Evolutionary conservation across 2,888 invertebrate genomes (phyloP), one percentile per base, ranked within the genome.

Genomic region (Emesis russula): DNA sequence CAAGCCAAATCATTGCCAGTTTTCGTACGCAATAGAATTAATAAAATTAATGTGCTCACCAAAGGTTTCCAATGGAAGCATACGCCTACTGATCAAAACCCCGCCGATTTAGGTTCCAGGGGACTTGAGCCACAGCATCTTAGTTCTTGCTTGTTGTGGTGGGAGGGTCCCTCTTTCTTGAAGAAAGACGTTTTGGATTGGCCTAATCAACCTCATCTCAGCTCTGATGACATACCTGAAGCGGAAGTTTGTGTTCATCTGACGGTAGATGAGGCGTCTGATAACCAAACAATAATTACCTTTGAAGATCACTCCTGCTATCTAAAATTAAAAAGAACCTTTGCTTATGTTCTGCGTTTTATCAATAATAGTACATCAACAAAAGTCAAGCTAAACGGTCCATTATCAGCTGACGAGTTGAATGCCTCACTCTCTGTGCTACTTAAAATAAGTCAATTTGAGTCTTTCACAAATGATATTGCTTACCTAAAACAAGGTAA

Each of bases 151-250:
- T 66, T 41, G n/a, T 48, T 82, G 68, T 82, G 82, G 82, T 82
- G 76, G 82, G 68, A 82, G 13, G 82, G 82, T 18, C 82, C 82
- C 13, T 13, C 75, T 18, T 80, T 74, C 18, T 38, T 74, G n/a
- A 53, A 44, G 11, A 44, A 44, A 11, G 44, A 2, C 9, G 44
- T 44, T 44, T 44, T 11, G 11, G 44, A 44, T 44, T 44, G 44
- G 44, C 44, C 44, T 44, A 44, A 44, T 44, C 44, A 44, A 44
- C 44, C 44, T 44, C 44, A 44, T 44, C 44, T 44, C 44, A 44
- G 44, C 44, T 11, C 44, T 44, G 44, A 44, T 44, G 44, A 44
- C 44, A 9, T 44, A 44, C 44, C 44, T 44, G 44, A 44, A 44
- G 44, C 44, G 44, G 44, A 44, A 44, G 11, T 44, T 44, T 9